Conservation (phyloP, 2,888 invertebrate species). For the Callinectes sapidus region DNA sequence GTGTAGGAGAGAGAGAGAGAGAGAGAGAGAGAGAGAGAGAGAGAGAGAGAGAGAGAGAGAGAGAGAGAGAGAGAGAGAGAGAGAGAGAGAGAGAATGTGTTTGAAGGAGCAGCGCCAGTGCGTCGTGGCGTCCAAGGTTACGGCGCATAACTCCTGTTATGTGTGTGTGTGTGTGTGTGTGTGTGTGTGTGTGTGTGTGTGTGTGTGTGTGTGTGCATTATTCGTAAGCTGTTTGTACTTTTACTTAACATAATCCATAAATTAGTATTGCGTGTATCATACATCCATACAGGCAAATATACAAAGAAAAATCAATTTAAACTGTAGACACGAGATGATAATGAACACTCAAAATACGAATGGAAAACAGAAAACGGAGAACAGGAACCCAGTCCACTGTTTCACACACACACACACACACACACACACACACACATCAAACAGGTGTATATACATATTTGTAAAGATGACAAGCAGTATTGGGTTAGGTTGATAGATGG, state of each 20-base stretch:
- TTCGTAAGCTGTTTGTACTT: background rate
- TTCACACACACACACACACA: background rate
- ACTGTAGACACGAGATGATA: background rate
- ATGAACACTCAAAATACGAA: background rate
- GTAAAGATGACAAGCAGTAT: background rate
- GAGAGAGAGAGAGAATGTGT: background rate
- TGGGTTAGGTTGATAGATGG: background rate
- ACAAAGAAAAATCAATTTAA: background rate
- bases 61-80: background rate
- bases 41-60: background rate
- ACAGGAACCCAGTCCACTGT: background rate
- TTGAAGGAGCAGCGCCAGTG: background rate
- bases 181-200: conserved; percentile 46
- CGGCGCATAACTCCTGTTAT: conserved; percentile 74
- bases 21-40: conserved; percentile 21
- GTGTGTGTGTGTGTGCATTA: conserved; percentile 31
- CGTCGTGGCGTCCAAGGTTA: background rate
- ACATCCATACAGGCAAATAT: background rate
- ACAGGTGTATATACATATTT: background rate
- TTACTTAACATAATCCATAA: background rate
- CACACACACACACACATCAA: background rate
- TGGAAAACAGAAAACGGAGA: background rate
- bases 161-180: conserved; percentile 46
- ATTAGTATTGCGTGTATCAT: background rate
- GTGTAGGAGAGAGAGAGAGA: background rate